Percentiles rank a stretch among this genome's conserved stretches.
Conservation (phyloP, 92 coral and sea anemone species). For the Scolanthus callimorphus region DNA sequence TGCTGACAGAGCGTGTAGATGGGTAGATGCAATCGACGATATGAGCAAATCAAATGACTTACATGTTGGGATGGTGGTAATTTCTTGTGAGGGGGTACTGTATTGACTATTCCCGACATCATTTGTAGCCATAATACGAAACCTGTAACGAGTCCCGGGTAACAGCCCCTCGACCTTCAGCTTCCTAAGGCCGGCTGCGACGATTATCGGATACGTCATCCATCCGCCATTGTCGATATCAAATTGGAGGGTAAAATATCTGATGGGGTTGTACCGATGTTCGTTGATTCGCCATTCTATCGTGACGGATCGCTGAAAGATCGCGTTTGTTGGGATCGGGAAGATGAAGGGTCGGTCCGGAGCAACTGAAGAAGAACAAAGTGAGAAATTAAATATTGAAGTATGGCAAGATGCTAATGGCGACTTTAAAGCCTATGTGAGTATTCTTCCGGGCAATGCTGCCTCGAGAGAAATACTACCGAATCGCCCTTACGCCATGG, state of each 20-base stretch:
- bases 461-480: too few relatives aligned
- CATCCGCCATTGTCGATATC: constrained; percentile 56
- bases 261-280: constrained; percentile 63
- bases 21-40: too few relatives aligned
- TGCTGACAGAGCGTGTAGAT: too few relatives aligned
- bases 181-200: constrained; percentile 45
- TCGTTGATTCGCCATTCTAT: constrained; percentile 83
- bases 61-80: constrained; percentile 67
- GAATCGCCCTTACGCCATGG: too few relatives aligned
- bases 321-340: constrained; percentile 73
- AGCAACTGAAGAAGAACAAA: constrained; percentile 40
- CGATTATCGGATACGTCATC: constrained; percentile 62
- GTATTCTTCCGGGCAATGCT: too few relatives aligned
- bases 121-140: constrained; percentile 85
- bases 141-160: constrained; percentile 72
- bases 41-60: too few relatives aligned
- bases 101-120: constrained; percentile 83
- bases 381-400: too few relatives aligned
- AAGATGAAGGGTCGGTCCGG: constrained; percentile 86
- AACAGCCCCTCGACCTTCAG: constrained; percentile 73
- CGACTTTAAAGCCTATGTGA: too few relatives aligned
- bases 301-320: constrained; percentile 66
- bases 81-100: constrained; percentile 70
- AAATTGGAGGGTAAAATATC: constrained; percentile 83
- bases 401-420: too few relatives aligned